Conservation (phyloP, 1,140 invertebrate species). For the Homarus americanus region DNA sequence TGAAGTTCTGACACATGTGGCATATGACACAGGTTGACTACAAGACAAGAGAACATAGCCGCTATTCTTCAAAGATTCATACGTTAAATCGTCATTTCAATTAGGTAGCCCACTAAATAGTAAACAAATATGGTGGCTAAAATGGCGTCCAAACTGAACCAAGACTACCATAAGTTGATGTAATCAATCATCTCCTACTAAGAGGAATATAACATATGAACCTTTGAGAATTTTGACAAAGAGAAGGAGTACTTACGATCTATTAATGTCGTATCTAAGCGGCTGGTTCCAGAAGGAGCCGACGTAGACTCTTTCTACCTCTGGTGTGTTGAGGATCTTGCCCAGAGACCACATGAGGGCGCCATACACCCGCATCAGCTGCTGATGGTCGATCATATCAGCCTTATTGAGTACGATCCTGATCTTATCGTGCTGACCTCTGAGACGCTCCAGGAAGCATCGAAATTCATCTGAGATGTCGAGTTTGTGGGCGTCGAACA, state of each 20-base stretch:
- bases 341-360: constrained; percentile 87
- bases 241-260: constrained; percentile 76
- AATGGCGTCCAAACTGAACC: too few species aligned
- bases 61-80: too few species aligned
- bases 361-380: constrained; percentile 87
- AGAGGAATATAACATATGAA: too few species aligned
- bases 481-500: constrained; percentile 88
- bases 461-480: constrained; percentile 88
- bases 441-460: constrained; percentile 83
- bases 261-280: constrained; percentile 81
- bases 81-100: too few species aligned
- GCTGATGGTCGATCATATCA: constrained; percentile 87
- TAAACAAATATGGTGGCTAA: too few species aligned
- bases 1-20: too few species aligned
- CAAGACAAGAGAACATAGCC: too few species aligned
- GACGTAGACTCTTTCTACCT: constrained; percentile 83
- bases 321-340: constrained; percentile 82
- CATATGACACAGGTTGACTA: too few species aligned
- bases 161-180: too few species aligned
- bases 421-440: constrained; percentile 85
- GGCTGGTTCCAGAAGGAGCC: constrained; percentile 84
- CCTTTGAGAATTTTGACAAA: too few species aligned
- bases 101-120: too few species aligned
- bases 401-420: constrained; percentile 87
- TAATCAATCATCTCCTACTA: too few species aligned